Conservation (phyloP, 2,113 vertebrate species). For the Carlito syrichta region DNA sequence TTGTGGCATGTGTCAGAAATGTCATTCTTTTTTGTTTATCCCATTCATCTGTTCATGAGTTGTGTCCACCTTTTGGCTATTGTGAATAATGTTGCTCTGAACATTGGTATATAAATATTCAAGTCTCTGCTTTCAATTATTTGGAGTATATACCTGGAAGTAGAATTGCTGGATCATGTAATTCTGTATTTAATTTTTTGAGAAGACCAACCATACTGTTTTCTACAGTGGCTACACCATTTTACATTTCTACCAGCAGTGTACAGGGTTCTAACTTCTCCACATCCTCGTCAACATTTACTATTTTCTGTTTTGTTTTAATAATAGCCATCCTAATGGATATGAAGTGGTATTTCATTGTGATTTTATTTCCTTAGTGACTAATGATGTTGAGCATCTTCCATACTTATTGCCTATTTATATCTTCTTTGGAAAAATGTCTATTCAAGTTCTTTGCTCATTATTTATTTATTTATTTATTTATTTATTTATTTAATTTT, state of each 20-base stretch:
- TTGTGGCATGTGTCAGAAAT: not conserved
- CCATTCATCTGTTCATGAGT: accelerated
- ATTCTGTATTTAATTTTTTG: not conserved
- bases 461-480: too few relatives aligned
- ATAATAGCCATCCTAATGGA: not conserved
- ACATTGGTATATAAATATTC: not conserved
- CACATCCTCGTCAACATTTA: not conserved
- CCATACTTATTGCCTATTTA: not conserved
- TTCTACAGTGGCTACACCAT: not conserved
- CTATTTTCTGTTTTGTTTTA: not conserved
- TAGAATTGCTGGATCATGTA: not conserved
- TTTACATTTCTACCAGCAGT: not conserved
- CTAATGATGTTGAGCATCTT: too few relatives aligned
- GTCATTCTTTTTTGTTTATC: not conserved
- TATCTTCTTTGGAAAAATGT: not conserved
- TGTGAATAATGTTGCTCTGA: not conserved
- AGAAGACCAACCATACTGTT: not conserved
- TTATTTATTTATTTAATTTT: too few relatives aligned
- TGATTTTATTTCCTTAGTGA: not conserved
- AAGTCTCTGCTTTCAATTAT: not conserved
- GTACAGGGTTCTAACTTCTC: not conserved
- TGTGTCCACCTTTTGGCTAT: not conserved
- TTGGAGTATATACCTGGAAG: not conserved
- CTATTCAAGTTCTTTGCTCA: not conserved
- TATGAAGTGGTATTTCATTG: not conserved